phyloP scores from a whole-genome alignment of 2,888 invertebrate species.

The Latrodectus hesperus region DNA sequence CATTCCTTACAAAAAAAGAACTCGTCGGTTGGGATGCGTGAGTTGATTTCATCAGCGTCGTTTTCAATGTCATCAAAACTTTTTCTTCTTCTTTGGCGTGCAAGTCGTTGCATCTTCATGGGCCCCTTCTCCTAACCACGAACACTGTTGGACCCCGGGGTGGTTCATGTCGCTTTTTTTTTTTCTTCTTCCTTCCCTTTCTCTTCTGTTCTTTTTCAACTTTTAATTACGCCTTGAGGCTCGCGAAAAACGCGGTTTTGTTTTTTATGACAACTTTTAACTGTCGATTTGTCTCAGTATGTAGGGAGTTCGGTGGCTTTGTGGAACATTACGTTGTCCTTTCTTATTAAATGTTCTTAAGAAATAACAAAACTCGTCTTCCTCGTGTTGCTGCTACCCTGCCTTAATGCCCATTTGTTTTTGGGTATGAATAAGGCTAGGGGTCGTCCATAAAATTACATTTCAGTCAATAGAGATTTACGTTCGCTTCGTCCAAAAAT shows the following conservation, averaged over 20 bases:
- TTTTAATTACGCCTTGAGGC: conserved; percentile 60
- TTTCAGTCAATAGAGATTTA: not conserved
- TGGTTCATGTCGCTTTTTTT: conserved; percentile 55
- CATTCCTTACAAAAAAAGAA: conserved; percentile 17
- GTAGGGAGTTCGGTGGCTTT: conserved; percentile 41
- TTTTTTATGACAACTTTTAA: conserved; percentile 36
- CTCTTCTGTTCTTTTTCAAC: conserved; percentile 34
- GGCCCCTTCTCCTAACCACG: not conserved
- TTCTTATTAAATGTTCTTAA: conserved; percentile 28
- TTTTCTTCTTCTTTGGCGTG: conserved; percentile 38
- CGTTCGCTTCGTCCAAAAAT: not conserved
- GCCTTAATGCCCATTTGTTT: conserved; percentile 33
- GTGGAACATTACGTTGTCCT: conserved; percentile 7
- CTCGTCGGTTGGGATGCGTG: conserved; percentile 13
- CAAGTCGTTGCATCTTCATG: conserved; percentile 34
- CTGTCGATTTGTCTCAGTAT: conserved; percentile 23
- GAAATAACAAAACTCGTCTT: conserved; percentile 28
- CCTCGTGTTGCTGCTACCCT: conserved; percentile 28
- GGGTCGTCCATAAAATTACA: conserved; percentile 26
- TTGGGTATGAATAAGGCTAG: conserved; percentile 6
- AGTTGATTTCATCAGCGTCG: conserved; percentile 33
- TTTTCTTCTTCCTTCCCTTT: conserved; percentile 53
- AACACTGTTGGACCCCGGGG: conserved; percentile 31
- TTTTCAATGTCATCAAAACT: conserved; percentile 51
- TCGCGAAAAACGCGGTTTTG: conserved; percentile 24